Base-by-base conservation (phyloP, 2,797 vertebrate species). In the Furcifer pardalis region DNA sequence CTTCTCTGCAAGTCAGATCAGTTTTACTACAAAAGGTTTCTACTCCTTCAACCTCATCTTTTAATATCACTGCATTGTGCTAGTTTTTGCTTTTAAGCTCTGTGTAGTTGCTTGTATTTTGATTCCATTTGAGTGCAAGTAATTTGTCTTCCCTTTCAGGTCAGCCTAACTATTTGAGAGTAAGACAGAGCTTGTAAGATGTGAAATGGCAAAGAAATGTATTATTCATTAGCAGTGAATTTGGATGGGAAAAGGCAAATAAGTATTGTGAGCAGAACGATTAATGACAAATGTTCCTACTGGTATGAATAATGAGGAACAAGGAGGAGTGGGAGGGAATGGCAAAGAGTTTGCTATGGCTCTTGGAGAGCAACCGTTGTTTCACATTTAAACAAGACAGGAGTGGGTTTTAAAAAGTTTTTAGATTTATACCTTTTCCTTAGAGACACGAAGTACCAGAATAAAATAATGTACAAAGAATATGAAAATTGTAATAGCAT, bases 181-280 rank as follows among this genome's bases (percentile, higher is more conserved):
- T 85, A 91, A 91, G 92, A 87, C 81, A 77, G 87, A 92, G 79
- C 77, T 21, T n/a, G 46, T 71, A 83, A 89, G 63, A 84, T 87
- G 78, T 85, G 73, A 89, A 89, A 88, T 85, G 89, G 42, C 71
- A 88, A 87, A 92, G 56, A 44, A 85, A 87, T 88, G 46, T 32
- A 81, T 92, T 90, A 89, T 91, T 90, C 87, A 76, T 88, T 84
- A 88, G 74, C 74, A 86, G 60, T 88, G 73, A 92, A 87, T 35
- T 78, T 81, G 83, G 85, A 85, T 82, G 42, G 80, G 32, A 82
- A 88, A 89, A 87, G 30, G 74, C 46, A 91, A 90, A 88, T 85
- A 0, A 88, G 75, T 81, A 83, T 44, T 76, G 25, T 74, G 56
- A 63, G 52, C 17, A 87, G 77, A 92, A 83, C 82, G 76, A 60